A percentile compares a stretch with the other conserved stretches of the same genome.
Conservation (phyloP, 2,888 invertebrate species). For the Dysmachus trigonus region DNA sequence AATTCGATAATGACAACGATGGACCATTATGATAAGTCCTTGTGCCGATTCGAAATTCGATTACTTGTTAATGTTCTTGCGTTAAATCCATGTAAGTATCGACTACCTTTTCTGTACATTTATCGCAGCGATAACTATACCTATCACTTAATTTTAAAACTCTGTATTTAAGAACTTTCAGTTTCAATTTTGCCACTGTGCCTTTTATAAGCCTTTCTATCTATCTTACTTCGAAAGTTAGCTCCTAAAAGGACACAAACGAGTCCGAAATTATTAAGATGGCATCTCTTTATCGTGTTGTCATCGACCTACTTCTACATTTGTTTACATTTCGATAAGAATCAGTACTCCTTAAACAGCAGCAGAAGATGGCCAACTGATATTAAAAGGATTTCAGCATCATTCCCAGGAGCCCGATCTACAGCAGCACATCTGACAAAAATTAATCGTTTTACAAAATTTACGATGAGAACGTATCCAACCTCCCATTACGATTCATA, state of each 20-base stretch:
- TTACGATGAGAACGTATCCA: neutral
- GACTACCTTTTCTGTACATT: neutral
- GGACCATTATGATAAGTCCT: neutral
- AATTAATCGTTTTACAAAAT: neutral
- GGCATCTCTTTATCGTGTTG: neutral
- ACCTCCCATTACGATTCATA: neutral
- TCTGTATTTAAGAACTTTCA: neutral
- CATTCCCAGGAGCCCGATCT: neutral
- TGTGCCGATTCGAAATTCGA: neutral
- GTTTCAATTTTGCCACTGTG: neutral
- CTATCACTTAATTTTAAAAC: neutral
- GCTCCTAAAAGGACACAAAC: neutral
- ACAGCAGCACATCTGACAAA: neutral
- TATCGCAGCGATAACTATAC: neutral
- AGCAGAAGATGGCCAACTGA: neutral
- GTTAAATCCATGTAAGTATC: neutral
- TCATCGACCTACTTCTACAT: neutral
- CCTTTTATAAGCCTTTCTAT: neutral
- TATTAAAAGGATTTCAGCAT: neutral
- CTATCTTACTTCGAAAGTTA: neutral
- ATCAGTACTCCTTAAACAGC: neutral
- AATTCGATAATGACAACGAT: neutral
- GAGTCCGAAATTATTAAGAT: neutral
- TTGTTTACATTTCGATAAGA: neutral
- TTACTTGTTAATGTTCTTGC: neutral